Percentiles rank a stretch among this genome's conserved stretches.
Evolutionary conservation across 2,888 invertebrate genomes (phyloP).

Genomic region (Apotomis turbidana): DNA sequence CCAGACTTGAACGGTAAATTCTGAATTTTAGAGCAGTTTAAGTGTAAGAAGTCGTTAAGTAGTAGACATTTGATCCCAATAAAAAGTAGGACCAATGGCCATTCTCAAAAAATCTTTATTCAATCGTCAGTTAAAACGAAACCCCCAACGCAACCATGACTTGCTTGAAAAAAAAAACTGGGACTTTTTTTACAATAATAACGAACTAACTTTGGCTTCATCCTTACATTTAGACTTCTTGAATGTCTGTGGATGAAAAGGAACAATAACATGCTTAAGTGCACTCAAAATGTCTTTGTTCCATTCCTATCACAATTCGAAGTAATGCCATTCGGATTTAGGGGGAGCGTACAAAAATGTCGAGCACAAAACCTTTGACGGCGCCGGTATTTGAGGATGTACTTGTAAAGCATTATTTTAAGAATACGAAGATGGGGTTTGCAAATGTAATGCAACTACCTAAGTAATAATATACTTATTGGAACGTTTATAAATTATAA

Average conservation of each 20-base stretch:
- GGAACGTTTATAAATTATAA: no score
- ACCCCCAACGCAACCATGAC: no score
- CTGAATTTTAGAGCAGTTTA: no score
- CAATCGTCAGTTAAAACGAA: no score
- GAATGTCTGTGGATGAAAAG: not conserved
- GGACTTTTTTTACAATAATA: no score
- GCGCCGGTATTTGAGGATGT: not conserved
- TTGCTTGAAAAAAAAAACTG: no score
- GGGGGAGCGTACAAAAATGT: not conserved
- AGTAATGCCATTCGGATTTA: constrained; percentile 8
- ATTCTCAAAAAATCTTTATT: no score
- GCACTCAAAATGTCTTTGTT: constrained; percentile 17
- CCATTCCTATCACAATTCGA: constrained; percentile 11
- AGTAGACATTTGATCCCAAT: no score
- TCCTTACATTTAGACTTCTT: not conserved
- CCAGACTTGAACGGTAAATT: no score
- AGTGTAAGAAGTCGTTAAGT: no score
- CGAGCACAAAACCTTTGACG: not conserved
- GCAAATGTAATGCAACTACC: not conserved
- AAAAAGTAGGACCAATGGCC: no score
- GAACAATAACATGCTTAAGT: constrained; percentile 5
- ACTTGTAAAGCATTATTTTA: not conserved
- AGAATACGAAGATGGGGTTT: not conserved
- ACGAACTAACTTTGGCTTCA: not conserved
- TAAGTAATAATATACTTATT: no score